Evolutionary conservation across 2,113 vertebrate genomes (phyloP), one percentile per base, ranked within the genome.

Genomic region (Nibea albiflora): DNA sequence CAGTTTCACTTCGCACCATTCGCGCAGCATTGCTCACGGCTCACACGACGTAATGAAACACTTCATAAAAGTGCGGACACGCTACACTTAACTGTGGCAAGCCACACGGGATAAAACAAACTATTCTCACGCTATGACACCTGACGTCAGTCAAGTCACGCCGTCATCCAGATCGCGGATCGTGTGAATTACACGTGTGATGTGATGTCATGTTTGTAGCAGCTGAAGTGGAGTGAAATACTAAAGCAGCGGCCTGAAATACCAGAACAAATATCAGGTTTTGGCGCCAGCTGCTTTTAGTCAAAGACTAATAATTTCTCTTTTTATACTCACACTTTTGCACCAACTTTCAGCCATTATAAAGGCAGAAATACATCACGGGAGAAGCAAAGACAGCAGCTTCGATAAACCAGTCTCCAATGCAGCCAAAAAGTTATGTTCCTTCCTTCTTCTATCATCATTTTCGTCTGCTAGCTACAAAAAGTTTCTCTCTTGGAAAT

Each of bases 301-400:
- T 31, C 11, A 31, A 52, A 42, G 6, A 26, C 44, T 16, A 17
- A 39, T 11, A 19, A 24, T 31, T 46, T 67, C 53, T 56, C 2
- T 10, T 62, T 28, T 16, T 10, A 16, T n/a, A 2, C 16, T 46
- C 31, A 46, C 35, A 66, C 22, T 31, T 66, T 66, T 49, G 19
- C 14, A 44, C 5, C 19, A 56, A 47, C 19, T 11, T 56, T 63
- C 58, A 47, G 15, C 9, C 1, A 20, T 16, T 31, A 63, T 47
- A 15, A 56, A 46, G 24, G 19, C 67, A 71, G 49, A 58, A 49
- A 80, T 57, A 50, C 50, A 39, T 24, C 24, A 44, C 24, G 53
- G 11, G 22, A 50, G 47, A 73, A 44, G 28, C 12, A 62, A 20
- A 65, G 67, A 71, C 57, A 71, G 58, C 20, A 61, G 14, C 58